Base-by-base conservation (phyloP, 2,797 vertebrate genomes). In the Lepus townsendii region DNA sequence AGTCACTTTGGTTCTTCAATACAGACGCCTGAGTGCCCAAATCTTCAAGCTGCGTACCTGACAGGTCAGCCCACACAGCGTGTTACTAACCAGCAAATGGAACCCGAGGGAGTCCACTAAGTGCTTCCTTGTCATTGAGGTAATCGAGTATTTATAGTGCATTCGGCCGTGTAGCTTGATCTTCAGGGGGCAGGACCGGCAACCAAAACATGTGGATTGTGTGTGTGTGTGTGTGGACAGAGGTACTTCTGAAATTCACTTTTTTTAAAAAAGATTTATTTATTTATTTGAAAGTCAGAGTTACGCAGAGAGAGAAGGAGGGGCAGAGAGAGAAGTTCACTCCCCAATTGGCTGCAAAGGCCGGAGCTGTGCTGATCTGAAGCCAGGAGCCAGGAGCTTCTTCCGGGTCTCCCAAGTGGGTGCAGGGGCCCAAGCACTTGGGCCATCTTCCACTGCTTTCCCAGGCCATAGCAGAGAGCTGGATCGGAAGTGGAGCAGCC, bases 11-110 rank as follows among this genome's bases (percentile, higher is more conserved):
- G 98, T 98, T 98, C 98, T 98, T 98, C 98, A 98, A 98, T 98
- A 98, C 98, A 98, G 98, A 99, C 97, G 98, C 98, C 98, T 98
- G 98, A 98, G 98, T 98, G 98, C 98, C 98, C 98, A 98, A 98
- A 98, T 98, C 98, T 99, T 99, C 99, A 99, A 99, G 99, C 99
- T 99, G 99, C 99, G 99, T 99, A 99, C 99, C 99, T 99, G 99
- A 99, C 99, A 99, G 99, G 99, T 99, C 99, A 99, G 99, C 99
- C 99, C 99, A 99, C 98, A 99, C 99, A 98, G 99, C 98, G 98
- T 98, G 96, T 97, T 98, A 98, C 42, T 98, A 98, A 98, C 98
- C 96, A 99, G 99, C 99, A 99, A 98, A 99, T 98, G 99, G 99
- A 99, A 98, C 99, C 98, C 98, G 96, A 97, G 99, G 98, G 97